Evolutionary conservation across 1,140 invertebrate species (phyloP), one percentile per base, ranked within the genome.

Genomic region (Pseudomyrmex pallidus): DNA sequence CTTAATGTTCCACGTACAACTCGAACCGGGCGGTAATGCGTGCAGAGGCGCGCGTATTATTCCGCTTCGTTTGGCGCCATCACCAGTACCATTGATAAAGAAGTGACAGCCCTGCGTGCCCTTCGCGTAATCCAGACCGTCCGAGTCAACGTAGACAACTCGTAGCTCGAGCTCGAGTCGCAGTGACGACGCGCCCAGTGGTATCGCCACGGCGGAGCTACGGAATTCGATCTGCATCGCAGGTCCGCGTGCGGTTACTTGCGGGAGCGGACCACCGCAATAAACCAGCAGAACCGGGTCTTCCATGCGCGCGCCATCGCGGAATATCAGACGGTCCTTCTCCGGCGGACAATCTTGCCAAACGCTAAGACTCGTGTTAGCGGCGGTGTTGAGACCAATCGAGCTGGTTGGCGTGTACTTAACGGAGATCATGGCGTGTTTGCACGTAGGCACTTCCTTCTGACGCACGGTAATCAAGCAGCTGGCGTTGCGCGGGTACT

Each of bases 401-500:
- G 85, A 82, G 8, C 92, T 88, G 0, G 85, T 80, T 0, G 90
- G 59, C 1, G 90, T 91, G 0, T 89, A 88, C 70, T 92, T 93
- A 13, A 98, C 96, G 1, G 97, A 96, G 86, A 98, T 97, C 97
- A 98, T 98, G 2, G 97, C 97, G 92, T 98, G 97, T 92, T 98
- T 98, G 92, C 97, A 98, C 7, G 96, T 97, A 0, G 97, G 97
- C 44, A 98, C 96, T 85, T 96, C 96, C 91, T 97, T 97, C 92
- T 98, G 97, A 15, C 97, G 95, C 70, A 98, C 93, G 20, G 96
- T 97, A 94, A 97, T 97, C 89, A 97, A 96, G 91, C 97, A 98
- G 10, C 97, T 97, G 3, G 98, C 97, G 92, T 98, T 98, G 61
- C 97, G 95, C 1, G 97, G 98, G 94, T 98, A 98, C 95, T 98